Evolutionary conservation across 1,140 invertebrate genomes (phyloP).

Genomic region (Triops cancriformis): DNA sequence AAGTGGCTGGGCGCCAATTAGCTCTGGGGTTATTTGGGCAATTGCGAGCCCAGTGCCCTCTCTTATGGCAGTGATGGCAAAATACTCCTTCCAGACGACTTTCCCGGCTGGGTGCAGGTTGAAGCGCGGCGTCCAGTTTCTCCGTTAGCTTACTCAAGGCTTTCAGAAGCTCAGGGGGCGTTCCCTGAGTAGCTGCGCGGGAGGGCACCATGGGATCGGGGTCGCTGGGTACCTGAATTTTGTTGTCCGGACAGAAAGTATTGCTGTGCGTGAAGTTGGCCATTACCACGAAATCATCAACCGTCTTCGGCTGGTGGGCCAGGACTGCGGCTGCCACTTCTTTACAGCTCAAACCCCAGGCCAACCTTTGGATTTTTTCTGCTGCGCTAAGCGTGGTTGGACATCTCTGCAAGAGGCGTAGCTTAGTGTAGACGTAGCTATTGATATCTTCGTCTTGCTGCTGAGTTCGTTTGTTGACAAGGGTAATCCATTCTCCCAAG

Average conservation of each 20-base stretch:
- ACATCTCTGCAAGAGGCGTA: conserved; percentile 11
- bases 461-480: conserved; percentile 15
- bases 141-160: not conserved
- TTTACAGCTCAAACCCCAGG: conserved; percentile 17
- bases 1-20: conserved; percentile 38
- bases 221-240: not conserved
- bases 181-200: not conserved
- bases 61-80: not conserved
- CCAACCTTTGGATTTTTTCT: conserved; percentile 17
- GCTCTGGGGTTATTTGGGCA: not conserved
- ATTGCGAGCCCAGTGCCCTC: not conserved
- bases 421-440: conserved; percentile 20
- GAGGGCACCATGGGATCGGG: not conserved
- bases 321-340: conserved; percentile 20
- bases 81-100: not conserved
- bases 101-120: not conserved
- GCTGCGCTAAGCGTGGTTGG: not conserved
- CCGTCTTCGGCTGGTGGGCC: conserved; percentile 11
- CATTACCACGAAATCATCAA: conserved; percentile 17
- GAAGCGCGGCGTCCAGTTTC: not conserved
- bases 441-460: not conserved
- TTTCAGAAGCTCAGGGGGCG: not conserved
- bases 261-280: not conserved
- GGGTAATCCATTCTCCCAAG: conserved; percentile 16
- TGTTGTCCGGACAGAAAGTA: not conserved